Base-by-base conservation (phyloP, 2,113 vertebrate species). In the Trochalopteron elliotii region DNA sequence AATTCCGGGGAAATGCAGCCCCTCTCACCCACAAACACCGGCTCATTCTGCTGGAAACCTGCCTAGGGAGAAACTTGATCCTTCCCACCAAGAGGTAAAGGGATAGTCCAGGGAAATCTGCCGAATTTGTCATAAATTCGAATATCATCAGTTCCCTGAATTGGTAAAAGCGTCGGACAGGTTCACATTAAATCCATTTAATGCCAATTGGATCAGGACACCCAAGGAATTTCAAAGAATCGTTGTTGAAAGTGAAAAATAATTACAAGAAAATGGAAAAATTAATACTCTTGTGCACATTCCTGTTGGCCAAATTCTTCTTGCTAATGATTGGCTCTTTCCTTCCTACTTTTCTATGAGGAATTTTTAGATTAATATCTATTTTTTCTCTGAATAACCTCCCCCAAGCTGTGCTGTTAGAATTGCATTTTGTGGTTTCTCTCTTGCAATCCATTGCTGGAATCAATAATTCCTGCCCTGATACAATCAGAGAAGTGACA, bases 401-500 rank as follows among this genome's bases (percentile, higher is more conserved):
- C 68, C 28, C 74, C 31, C 55, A 61, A 25, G 56, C 63, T 68
- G 23, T 72, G 65, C 89, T 76, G 71, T 83, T 55, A 40, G 37
- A 56, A 31, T 75, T 57, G 39, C 83, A 78, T 94, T 90, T 96
- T 83, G 56, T 92, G 93, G 33, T 92, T 93, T 49, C 45, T 78
- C 40, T 40, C 67, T 79, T 94, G 22, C 47, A 49, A 49, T 49
- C 23, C 47, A 49, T 49, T 4, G 7, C 23, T 49, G 94, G 96
- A 84, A 83, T 69, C 71, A 39, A 63, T 89, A 86, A 95, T 93
- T 94, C 22, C 93, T 78, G 90, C 87, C 71, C 60, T 94, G 76
- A 71, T n/a, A 24, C 63, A 86, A 71, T 90, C 89, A 78, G 71
- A 91, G 79, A 57, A 96, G 96, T 89, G 83, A 92, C 74, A 47